phyloP scores from a whole-genome alignment of 2,888 invertebrate species.

The Eristalis tenax region DNA sequence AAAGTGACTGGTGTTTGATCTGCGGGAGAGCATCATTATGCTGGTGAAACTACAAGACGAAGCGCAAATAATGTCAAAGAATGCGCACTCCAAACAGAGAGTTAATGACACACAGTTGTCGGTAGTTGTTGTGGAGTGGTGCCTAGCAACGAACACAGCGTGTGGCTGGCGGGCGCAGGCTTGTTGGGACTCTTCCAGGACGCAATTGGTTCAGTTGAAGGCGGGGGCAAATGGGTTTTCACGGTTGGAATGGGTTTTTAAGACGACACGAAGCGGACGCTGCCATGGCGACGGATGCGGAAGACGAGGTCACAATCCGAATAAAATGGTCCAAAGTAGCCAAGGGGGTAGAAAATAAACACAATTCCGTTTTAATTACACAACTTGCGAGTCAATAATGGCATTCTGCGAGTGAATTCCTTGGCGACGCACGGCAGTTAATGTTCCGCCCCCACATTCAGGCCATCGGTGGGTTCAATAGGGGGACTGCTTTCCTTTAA shows the following conservation, averaged over 20 bases:
- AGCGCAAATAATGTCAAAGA: constrained; percentile 43
- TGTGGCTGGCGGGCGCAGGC: background rate
- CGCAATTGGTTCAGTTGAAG: constrained; percentile 28
- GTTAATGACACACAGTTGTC: constrained; percentile 17
- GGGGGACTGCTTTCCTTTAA: constrained; percentile 1
- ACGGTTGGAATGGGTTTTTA: background rate
- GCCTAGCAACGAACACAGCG: background rate
- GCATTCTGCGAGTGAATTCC: constrained; percentile 20
- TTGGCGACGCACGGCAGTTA: constrained; percentile 7
- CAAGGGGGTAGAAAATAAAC: constrained; percentile 9
- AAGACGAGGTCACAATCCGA: constrained; percentile 18
- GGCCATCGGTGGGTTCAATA: background rate
- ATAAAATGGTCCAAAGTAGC: constrained; percentile 3
- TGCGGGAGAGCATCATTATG: constrained; percentile 56
- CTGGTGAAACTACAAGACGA: constrained; percentile 50
- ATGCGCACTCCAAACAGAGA: constrained; percentile 42
- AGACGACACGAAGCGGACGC: background rate
- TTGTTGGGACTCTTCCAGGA: constrained; percentile 7
- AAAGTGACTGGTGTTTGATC: constrained; percentile 45
- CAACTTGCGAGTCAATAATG: constrained; percentile 48
- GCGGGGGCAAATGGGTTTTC: constrained; percentile 10
- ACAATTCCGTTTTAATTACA: constrained; percentile 41
- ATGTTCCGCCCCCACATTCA: constrained; percentile 3
- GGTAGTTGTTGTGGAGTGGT: background rate
- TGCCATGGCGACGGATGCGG: constrained; percentile 30